Conservation (phyloP, 2,888 invertebrate species). For the Tetheella fluctuosa region DNA sequence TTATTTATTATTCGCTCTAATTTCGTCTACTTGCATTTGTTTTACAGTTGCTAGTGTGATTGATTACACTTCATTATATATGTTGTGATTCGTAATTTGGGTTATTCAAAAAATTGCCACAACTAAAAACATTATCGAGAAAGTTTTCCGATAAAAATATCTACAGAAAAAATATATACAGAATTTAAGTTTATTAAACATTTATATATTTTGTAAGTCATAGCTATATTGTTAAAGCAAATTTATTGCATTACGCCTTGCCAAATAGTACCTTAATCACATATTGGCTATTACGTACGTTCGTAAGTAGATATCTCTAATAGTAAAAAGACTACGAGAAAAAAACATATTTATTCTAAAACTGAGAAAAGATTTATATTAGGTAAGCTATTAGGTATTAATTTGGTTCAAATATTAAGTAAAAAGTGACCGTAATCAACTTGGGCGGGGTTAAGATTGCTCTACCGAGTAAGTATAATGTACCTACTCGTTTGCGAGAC, state of each 20-base stretch:
- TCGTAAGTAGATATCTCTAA: no score
- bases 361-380: not conserved
- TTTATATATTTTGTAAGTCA: no score
- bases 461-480: conserved; percentile 54
- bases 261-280: no score
- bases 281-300: no score
- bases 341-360: not conserved
- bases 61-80: not conserved
- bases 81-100: not conserved
- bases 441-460: conserved; percentile 52
- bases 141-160: no score
- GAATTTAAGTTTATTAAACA: no score
- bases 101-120: not conserved
- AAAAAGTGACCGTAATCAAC: conserved; percentile 53
- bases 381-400: not conserved
- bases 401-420: conserved; percentile 20
- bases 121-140: not conserved
- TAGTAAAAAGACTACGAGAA: no score
- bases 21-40: conserved; percentile 13
- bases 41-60: not conserved
- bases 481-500: conserved; percentile 68
- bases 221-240: no score
- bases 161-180: no score
- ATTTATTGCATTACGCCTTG: no score
- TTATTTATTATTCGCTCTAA: conserved; percentile 30